Conservation (phyloP, 2,797 vertebrate genomes). For the Micromesistius poutassou region DNA sequence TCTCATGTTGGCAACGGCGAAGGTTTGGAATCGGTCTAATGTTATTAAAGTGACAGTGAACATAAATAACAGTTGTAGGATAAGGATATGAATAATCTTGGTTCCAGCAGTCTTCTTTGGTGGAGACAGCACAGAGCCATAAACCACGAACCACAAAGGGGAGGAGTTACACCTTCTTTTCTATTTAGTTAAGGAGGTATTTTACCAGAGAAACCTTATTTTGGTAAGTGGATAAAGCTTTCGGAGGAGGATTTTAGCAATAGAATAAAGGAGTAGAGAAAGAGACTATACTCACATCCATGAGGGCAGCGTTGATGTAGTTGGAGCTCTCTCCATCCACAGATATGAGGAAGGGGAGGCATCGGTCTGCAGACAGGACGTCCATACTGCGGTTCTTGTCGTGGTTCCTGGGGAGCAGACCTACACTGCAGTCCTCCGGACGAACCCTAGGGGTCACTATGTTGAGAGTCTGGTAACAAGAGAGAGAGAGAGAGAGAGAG, state of each 20-base stretch:
- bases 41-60: not conserved
- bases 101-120: too few relatives aligned
- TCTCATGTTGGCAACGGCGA: not conserved
- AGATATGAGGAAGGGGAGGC: constrained; percentile 95
- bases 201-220: not conserved
- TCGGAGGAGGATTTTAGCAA: not conserved
- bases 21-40: not conserved
- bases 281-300: constrained; percentile 83
- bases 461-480: constrained; percentile 81
- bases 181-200: too few relatives aligned
- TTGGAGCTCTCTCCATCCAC: constrained; percentile 96
- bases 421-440: constrained; percentile 95
- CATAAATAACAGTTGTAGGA: too few relatives aligned
- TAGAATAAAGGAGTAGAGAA: not conserved
- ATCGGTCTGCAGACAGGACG: constrained; percentile 90
- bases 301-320: constrained; percentile 95
- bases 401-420: constrained; percentile 90
- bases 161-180: too few relatives aligned
- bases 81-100: too few relatives aligned
- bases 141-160: too few relatives aligned
- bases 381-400: constrained; percentile 98
- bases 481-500: not conserved
- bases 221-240: not conserved
- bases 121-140: too few relatives aligned
- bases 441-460: constrained; percentile 94